phyloP scores from a whole-genome alignment of 2,797 vertebrate genomes.

The Pogonophryne albipinna region DNA sequence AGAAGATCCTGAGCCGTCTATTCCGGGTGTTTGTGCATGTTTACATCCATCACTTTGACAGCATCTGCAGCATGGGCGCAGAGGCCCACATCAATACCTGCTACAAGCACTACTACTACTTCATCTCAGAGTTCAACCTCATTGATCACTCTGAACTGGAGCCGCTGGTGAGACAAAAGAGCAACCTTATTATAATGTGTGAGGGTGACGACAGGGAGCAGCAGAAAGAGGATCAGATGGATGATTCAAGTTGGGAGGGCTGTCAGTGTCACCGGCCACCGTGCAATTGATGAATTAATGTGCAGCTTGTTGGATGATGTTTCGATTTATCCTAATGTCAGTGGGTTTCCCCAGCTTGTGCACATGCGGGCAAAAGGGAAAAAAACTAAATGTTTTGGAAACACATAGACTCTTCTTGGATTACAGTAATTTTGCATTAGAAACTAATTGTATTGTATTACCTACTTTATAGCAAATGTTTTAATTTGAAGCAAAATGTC shows the following conservation, averaged over 20 bases:
- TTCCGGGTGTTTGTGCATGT: constrained; percentile 98
- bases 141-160: constrained; percentile 95
- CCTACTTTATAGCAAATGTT: constrained; percentile 22
- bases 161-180: constrained; percentile 91
- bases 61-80: constrained; percentile 95
- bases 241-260: constrained; percentile 13
- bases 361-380: not conserved
- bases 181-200: constrained; percentile 13
- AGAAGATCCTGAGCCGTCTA: constrained; percentile 97
- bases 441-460: constrained; percentile 4
- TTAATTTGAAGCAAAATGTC: constrained; percentile 19
- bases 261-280: not conserved
- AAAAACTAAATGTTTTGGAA: not conserved
- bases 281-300: not conserved
- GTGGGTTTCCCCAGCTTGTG: not conserved
- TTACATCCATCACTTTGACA: constrained; percentile 99
- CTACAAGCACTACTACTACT: constrained; percentile 99
- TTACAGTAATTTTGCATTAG: constrained; percentile 26
- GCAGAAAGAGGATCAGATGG: constrained; percentile 5
- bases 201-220: constrained; percentile 4
- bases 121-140: constrained; percentile 97
- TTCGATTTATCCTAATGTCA: not conserved
- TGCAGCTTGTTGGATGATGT: constrained; percentile 2
- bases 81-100: constrained; percentile 99
- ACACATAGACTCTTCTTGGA: constrained; percentile 9